Percentiles rank a stretch among this genome's conserved stretches.
These are phyloP conservation scores for Hipposideros armiger DNA, from an alignment of 2,113 vertebrate species.

Conservation along the genomic window DNA sequence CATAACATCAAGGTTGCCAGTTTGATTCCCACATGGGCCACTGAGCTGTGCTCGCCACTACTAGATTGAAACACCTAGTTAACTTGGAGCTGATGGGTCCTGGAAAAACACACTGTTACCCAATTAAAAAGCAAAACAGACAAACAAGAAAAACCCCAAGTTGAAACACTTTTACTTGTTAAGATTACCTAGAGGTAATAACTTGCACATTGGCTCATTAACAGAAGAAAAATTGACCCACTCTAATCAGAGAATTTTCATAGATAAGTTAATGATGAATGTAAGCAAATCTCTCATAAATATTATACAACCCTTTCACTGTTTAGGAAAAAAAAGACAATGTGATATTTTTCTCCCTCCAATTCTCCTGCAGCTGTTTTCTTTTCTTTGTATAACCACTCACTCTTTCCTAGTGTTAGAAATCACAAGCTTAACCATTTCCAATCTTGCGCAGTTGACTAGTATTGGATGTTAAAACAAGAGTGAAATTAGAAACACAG, in stretches of 20 bases:
- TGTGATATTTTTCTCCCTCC: neutral
- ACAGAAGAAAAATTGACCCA: slow-evolving; percentile 1
- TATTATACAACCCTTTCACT: neutral
- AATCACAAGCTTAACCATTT: neutral
- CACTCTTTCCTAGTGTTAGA: neutral
- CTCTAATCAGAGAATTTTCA: slow-evolving; percentile 54
- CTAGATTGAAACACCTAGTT: too few relatives aligned
- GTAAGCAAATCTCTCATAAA: slow-evolving; percentile 53
- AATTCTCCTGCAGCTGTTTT: neutral
- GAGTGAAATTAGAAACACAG: neutral
- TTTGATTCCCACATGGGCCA: too few relatives aligned
- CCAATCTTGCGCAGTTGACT: neutral
- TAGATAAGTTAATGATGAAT: slow-evolving; percentile 63
- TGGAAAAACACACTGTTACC: too few relatives aligned
- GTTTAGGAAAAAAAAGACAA: slow-evolving; percentile 54
- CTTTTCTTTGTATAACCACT: neutral
- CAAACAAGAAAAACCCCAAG: neutral
- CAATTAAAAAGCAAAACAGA: too few relatives aligned
- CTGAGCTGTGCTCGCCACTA: too few relatives aligned
- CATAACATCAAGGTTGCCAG: too few relatives aligned
- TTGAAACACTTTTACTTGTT: slow-evolving; percentile 50
- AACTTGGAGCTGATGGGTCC: too few relatives aligned
- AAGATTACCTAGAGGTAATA: slow-evolving; percentile 55
- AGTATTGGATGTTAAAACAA: neutral
- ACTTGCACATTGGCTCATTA: slow-evolving; percentile 51